A percentile compares a stretch with the other conserved stretches of the same genome.
phyloP scores from a whole-genome alignment of 2,888 invertebrate species.

The Thyatira batis region DNA sequence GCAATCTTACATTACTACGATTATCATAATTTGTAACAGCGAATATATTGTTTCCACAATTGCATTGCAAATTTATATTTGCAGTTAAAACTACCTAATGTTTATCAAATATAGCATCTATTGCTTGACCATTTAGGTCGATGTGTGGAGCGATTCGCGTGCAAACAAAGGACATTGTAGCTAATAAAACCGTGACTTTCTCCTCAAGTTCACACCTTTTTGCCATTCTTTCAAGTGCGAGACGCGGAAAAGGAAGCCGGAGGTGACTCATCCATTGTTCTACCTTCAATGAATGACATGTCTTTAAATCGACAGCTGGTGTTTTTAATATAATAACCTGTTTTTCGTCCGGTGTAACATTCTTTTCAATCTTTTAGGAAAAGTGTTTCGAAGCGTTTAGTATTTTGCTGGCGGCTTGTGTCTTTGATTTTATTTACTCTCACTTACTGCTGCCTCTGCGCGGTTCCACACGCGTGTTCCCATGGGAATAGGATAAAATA shows the following conservation, averaged over 20 bases:
- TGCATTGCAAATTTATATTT: neutral
- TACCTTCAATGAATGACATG: conserved; percentile 15
- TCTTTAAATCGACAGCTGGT: conserved; percentile 8
- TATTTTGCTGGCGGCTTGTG: neutral
- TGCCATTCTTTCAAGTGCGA: conserved; percentile 29
- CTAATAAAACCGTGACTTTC: conserved; percentile 49
- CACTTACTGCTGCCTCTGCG: neutral
- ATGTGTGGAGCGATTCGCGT: neutral
- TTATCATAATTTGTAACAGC: neutral
- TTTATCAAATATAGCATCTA: neutral
- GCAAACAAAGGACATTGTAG: conserved; percentile 6
- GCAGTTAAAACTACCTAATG: neutral
- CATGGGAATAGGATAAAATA: too few species aligned
- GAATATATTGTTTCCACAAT: neutral
- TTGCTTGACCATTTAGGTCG: neutral
- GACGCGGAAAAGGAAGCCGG: conserved; percentile 44
- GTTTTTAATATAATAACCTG: conserved; percentile 1
- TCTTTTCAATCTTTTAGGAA: neutral
- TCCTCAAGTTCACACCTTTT: conserved; percentile 63
- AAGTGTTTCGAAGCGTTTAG: neutral
- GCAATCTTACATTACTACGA: neutral
- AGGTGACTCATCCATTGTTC: conserved; percentile 23
- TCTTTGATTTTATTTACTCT: neutral
- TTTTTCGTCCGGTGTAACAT: neutral
- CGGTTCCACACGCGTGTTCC: too few species aligned